Evolutionary conservation across 2,888 invertebrate species (phyloP).

Genomic region (Melinaea marsaeus): DNA sequence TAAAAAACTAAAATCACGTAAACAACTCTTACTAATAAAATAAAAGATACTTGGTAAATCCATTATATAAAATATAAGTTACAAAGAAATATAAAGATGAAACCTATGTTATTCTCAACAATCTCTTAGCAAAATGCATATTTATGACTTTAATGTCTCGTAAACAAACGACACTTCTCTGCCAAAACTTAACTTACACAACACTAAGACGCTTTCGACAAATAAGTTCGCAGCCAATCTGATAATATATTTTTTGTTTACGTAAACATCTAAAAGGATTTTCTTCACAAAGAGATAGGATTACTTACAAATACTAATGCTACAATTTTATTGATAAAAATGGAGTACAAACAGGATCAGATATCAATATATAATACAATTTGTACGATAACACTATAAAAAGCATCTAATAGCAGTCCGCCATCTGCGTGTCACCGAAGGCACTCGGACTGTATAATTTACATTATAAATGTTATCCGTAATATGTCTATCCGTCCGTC

Average conservation of each 20-base stretch:
- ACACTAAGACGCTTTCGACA: slow-evolving; percentile 22
- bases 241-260: slow-evolving; percentile 21
- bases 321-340: not conserved
- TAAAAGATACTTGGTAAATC: no score
- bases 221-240: slow-evolving; percentile 21
- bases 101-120: no score
- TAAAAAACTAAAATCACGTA: no score
- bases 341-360: not conserved
- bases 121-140: not conserved
- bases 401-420: slow-evolving; percentile 7
- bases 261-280: not conserved
- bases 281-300: not conserved
- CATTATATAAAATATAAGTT: no score
- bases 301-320: not conserved
- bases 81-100: no score
- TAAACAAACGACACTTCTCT: not conserved
- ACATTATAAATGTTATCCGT: slow-evolving; percentile 44
- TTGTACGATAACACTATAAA: not conserved
- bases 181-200: slow-evolving; percentile 19
- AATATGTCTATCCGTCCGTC: slow-evolving; percentile 48
- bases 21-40: no score
- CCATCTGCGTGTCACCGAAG: slow-evolving; percentile 14
- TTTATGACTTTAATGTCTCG: not conserved
- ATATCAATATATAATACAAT: not conserved
- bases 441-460: slow-evolving; percentile 35